Base-by-base conservation (phyloP, 2,113 vertebrate species). In the Pteronura brasiliensis region DNA sequence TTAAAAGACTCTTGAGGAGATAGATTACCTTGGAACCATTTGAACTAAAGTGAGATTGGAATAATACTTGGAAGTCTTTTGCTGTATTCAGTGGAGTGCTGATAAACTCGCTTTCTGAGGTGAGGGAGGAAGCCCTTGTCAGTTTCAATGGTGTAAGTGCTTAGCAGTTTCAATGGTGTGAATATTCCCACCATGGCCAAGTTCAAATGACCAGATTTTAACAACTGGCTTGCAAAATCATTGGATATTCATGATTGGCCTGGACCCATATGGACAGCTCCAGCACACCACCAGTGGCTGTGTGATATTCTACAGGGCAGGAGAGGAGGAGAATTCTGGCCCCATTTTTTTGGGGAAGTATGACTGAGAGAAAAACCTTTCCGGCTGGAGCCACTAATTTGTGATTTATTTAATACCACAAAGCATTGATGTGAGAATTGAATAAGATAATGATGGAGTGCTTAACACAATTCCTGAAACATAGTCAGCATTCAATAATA, bases 341-440 rank as follows among this genome's bases (percentile, higher is more conserved):
- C 8, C 18, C 29, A 17, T 9, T 83, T 94, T 55, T 55, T 92
- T 92, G 69, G 11, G 88, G 27, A 94, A 87, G 13, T 89, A 31
- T 83, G 36, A 85, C 44, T 67, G 36, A 21, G 29, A 49, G 10
- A 44, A 96, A 69, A 93, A 90, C 8, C 7, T 90, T 74, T 89
- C 72, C 55, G 61, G 25, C 25, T 88, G 1, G 67, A n/a, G 49
- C 71, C 20, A 63, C 23, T 93, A 80, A 63, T 97, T 49, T 76
- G 36, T n/a, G 39, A 82, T 82, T 84, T 88, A 67, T 88, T 88
- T 95, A 90, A 90, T 67, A 77, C 42, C 63, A 39, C 86, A 93
- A 59, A 55, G 4, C 4, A 3, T 63, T 77, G 44, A 23, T 93
- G 31, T 91, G 31, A 91, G 95, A 95, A 86, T 89, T 81, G 77